Percentiles rank a stretch among this genome's conserved stretches.
phyloP scores from a whole-genome alignment of 1,140 invertebrate genomes.

The Teleogryllus occipitalis region DNA sequence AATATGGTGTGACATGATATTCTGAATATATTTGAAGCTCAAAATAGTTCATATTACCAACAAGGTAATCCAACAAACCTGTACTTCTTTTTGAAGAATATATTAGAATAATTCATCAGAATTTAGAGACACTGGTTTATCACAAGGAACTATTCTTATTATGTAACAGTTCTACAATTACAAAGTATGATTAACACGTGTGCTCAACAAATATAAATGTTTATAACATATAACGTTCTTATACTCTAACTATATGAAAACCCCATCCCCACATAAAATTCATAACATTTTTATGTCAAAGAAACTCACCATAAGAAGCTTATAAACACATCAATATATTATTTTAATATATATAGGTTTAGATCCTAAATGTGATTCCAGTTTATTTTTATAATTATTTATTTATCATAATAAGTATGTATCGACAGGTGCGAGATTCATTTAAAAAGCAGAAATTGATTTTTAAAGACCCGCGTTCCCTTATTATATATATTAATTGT shows the following conservation, averaged over 20 bases:
- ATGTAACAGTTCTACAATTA: neutral
- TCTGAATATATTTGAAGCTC: too few relatives aligned
- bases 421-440: conserved; percentile 3
- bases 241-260: neutral
- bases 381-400: neutral
- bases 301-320: neutral
- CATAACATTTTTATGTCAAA: neutral
- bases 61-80: too few relatives aligned
- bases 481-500: neutral
- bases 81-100: too few relatives aligned
- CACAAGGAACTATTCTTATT: neutral
- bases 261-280: neutral
- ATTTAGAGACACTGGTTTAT: neutral
- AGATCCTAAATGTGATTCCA: conserved; percentile 4
- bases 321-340: conserved; percentile 6
- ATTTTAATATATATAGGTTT: conserved; percentile 2
- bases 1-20: too few relatives aligned
- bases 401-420: neutral
- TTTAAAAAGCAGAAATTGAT: conserved; percentile 2
- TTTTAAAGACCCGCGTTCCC: conserved; percentile 3
- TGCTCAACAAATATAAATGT: conserved; percentile 5
- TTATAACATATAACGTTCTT: neutral
- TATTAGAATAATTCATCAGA: neutral
- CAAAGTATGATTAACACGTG: neutral
- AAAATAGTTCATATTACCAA: too few relatives aligned